These are phyloP conservation scores for Leistus spinibarbis DNA, from an alignment of 2,888 invertebrate genomes.

Conservation along the genomic window DNA sequence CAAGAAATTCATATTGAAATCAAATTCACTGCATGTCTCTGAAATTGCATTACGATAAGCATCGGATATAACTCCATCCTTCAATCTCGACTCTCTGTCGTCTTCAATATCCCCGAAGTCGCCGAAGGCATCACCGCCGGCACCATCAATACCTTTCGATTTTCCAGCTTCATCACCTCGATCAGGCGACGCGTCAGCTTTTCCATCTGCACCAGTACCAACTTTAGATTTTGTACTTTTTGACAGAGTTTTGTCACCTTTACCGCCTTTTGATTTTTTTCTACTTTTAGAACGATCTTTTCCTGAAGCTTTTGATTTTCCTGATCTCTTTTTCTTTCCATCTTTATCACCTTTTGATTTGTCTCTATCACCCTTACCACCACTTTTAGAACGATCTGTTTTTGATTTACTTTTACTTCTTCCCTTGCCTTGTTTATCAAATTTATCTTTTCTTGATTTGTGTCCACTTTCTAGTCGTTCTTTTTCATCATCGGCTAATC, in stretches of 20 bases:
- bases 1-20: slow-evolving; percentile 45
- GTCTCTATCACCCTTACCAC: slow-evolving; percentile 4
- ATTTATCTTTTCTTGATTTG: slow-evolving; percentile 1
- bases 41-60: not conserved
- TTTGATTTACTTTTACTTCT: not conserved
- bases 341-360: slow-evolving; percentile 2
- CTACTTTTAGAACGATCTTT: not conserved
- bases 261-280: not conserved
- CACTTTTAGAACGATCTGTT: not conserved
- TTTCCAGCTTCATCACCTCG: not conserved
- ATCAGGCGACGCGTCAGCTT: not conserved
- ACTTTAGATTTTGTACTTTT: not conserved
- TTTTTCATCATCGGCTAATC: not conserved
- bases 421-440: not conserved
- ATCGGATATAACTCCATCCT: not conserved
- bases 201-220: not conserved
- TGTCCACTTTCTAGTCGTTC: slow-evolving; percentile 55
- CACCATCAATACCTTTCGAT: not conserved
- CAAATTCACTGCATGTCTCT: not conserved
- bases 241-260: not conserved
- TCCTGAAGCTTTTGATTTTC: not conserved
- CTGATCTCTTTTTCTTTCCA: slow-evolving; percentile 10
- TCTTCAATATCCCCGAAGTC: not conserved
- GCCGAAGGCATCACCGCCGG: not conserved
- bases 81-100: not conserved